Evolutionary conservation across 37 sponge, comb jelly and placozoan genomes (phyloP), one percentile per base, ranked within the genome.

Genomic region (Ianthella basta): DNA sequence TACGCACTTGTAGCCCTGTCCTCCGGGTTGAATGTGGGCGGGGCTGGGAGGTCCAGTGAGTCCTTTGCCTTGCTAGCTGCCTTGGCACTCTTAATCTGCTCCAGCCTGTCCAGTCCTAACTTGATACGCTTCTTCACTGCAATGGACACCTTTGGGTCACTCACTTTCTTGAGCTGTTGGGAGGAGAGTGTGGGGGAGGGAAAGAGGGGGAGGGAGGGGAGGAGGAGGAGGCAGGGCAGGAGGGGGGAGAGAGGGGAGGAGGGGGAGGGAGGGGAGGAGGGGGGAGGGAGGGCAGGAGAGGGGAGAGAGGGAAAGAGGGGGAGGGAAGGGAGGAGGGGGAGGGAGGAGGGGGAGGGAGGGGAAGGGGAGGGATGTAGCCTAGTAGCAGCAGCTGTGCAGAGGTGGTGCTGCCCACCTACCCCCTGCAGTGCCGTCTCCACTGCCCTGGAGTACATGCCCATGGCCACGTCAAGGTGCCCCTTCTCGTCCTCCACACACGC

Each of bases 401-500:
- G 4, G 23, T 66, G 38, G 15, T 19, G 60, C 85, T 27, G 29
- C 29, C 4, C 29, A 6, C 72, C 40, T 2, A 95, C 96, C 16
- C 73, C 80, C 74, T 82, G 39, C 23, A 95, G 55, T 21, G 92
- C 91, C 19, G 90, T 8, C 24, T 95, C 88, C 5, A 88, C 80
- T 21, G 93, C 88, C 36, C 61, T 57, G 0, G 80, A 65, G 88
- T 95, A 95, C 86, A 83, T 78, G 29, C 81, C 83, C 41, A 60
- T 70, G 15, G 96, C 96, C 23, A 89, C 73, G 16, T 68, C 75
- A 0, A 55, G 2, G 34, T 53, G 63, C 4, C 88, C 90, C n/a
- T 69, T 59, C 78, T 95, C 88, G 72, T 95, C 96, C 20, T 83
- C 86, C 36, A 39, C 39, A 29, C 89, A 30, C 16, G 91, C 96